Base-by-base conservation (phyloP, 1,140 invertebrate genomes). In the Pseudomyrmex flavicornis region DNA sequence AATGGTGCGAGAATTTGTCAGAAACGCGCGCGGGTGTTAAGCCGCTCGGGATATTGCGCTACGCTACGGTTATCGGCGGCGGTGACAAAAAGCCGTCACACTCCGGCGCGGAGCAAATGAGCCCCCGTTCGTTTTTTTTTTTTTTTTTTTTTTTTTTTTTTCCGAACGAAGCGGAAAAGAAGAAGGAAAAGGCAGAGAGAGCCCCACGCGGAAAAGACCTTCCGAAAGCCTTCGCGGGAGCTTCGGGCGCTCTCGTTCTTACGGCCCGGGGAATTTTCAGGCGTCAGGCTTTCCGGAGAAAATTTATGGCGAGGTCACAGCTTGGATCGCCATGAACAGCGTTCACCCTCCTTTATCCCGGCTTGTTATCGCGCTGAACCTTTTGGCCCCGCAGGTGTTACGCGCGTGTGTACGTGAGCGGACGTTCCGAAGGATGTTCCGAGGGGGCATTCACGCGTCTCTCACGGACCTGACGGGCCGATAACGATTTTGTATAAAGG, bases 261-360 rank as follows among this genome's bases (percentile, higher is more conserved):
- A 89, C 73, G 74, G 35, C 35, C 35, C 56, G 46, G 35, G 75
- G 86, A 90, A 90, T 90, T 90, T 90, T 89, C 88, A 89, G 80
- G 80, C 88, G 86, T 89, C 89, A 86, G 86, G 70, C 80, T 88
- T 82, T 62, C 52, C 65, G 50, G 72, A 7, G 35, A 50, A 89
- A 89, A 90, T 90, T 90, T 90, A 90, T 90, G 84, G 89, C 79
- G 50, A 62, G 89, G 89, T 90, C 89, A 89, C 88, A 89, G 89
- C 88, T 89, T 90, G 89, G 89, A 90, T 89, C 89, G 88, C 86
- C 88, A 88, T 89, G 88, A 89, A 90, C 88, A 87, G 85, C 83
- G 83, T 86, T 86, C 82, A 84, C 77, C 82, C 88, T 88, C 88
- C 88, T 88, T 88, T 90, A 89, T 83, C 89, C 83, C 59, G 61